Base-by-base conservation (phyloP, 2,888 invertebrate genomes). In the Ormyrus nitidulus region DNA sequence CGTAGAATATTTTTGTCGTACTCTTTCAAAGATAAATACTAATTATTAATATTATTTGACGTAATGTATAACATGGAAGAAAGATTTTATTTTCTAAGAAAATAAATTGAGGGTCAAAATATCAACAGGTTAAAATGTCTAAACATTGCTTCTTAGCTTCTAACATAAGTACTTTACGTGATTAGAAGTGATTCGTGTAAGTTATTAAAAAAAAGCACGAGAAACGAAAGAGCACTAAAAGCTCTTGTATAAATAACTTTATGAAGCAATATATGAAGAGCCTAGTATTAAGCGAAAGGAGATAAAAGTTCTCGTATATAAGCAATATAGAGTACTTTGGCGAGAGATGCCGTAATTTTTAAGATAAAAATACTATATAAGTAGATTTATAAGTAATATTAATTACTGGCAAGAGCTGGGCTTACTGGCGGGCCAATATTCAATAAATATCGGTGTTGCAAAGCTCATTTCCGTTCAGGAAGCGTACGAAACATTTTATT, bases 371-470 rank as follows among this genome's bases (percentile, higher is more conserved):
- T 9, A 59, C 49, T 58, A 61, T 66, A 75, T 10, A 56, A 61
- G 61, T 72, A 79, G 51, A 77, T 74, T 77, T 74, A 74, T 74
- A 74, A 68, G 6, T 81, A 81, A 69, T 54, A 53, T 61, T 81
- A 81, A 77, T 72, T 65, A 87, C 89, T 89, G 89, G 89, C 90
- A 85, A 89, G 87, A 88, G 85, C 86, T 89, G 88, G 89, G 89
- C 83, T 86, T 86, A 87, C 87, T 88, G 86, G 85, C 86, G 89
- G 89, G 87, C 88, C 89, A 90, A 90, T 90, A 90, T 90, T 90
- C 90, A 86, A 89, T 89, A 90, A 90, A 90, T 90, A 90, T 90
- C 90, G 89, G 90, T 87, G 86, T 87, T 59, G 78, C 66, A 81
- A 85, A 81, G 77, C 75, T 82, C 73, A 81, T 83, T 74, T 79